A percentile compares a stretch with the other conserved stretches of the same genome.
Conservation (phyloP, 1,140 invertebrate species). For the Drosophila tsacasi region DNA sequence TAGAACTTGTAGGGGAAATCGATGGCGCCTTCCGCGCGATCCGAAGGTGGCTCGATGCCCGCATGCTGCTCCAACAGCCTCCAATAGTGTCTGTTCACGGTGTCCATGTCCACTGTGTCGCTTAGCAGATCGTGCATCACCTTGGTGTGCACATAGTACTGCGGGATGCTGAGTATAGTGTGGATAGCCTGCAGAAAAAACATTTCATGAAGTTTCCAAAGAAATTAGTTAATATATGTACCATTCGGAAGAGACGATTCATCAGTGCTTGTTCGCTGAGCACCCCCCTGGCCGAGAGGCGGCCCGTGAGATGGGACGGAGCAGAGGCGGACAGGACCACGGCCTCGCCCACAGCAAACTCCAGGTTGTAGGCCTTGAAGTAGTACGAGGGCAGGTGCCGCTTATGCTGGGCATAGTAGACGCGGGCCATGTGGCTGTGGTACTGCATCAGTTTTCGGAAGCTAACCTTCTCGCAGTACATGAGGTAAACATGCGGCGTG, state of each 20-base stretch:
- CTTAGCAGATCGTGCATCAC: conserved; percentile 76
- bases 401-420: conserved; percentile 90
- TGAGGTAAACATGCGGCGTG: conserved; percentile 72
- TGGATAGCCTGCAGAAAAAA: conserved; percentile 63
- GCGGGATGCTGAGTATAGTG: conserved; percentile 73
- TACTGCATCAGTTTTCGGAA: conserved; percentile 84
- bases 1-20: conserved; percentile 87
- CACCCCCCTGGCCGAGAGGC: conserved; percentile 56
- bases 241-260: conserved; percentile 87
- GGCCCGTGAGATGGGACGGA: conserved; percentile 86
- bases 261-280: conserved; percentile 62
- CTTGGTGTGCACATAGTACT: conserved; percentile 79
- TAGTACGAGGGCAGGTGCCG: conserved; percentile 86
- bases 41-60: conserved; percentile 87
- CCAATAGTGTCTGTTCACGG: conserved; percentile 88
- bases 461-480: conserved; percentile 79
- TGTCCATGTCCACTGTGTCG: conserved; percentile 76
- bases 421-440: conserved; percentile 92
- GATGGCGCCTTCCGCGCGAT: conserved; percentile 87
- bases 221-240: background rate
- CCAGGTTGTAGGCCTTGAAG: conserved; percentile 88
- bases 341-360: conserved; percentile 90
- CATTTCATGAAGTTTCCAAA: background rate
- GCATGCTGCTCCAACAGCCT: conserved; percentile 86
- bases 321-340: conserved; percentile 88